A percentile compares a stretch with the other conserved stretches of the same genome.
phyloP scores from a whole-genome alignment of 2,888 invertebrate species.

The Drosophila subsilvestris region DNA sequence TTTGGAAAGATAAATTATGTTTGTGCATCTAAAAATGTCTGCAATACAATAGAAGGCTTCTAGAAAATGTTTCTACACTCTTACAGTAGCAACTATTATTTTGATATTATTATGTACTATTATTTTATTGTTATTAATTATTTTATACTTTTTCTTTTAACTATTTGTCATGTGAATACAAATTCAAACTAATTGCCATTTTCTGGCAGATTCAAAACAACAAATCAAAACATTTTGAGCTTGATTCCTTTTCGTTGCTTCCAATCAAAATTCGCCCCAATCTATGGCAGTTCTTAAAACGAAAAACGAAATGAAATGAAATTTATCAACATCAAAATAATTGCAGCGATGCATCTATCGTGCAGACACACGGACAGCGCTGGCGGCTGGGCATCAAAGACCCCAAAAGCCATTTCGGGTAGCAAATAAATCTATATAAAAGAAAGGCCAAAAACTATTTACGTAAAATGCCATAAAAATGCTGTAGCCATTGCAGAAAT shows the following conservation, averaged over 20 bases:
- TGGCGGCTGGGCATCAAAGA: conserved; percentile 58
- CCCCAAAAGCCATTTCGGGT: conserved; percentile 42
- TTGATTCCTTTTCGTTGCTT: conserved; percentile 16
- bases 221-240: conserved; percentile 19
- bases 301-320: conserved; percentile 27
- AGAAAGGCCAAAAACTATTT: conserved; percentile 51
- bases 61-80: no score
- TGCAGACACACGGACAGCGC: conserved; percentile 26
- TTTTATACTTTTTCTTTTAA: no score
- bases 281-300: conserved; percentile 27
- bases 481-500: conserved; percentile 59
- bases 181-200: no score
- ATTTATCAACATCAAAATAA: conserved; percentile 64
- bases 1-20: not conserved
- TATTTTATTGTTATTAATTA: no score
- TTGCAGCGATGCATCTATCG: conserved; percentile 63
- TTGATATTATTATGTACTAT: no score
- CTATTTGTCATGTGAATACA: not conserved
- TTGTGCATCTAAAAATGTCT: no score
- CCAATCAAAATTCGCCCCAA: not conserved
- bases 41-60: no score
- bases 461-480: conserved; percentile 73
- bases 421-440: conserved; percentile 54
- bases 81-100: no score
- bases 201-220: not conserved